Percentiles rank a stretch among this genome's conserved stretches.
Conservation (phyloP, 2,797 vertebrate genomes). For the Caiman crocodilus region DNA sequence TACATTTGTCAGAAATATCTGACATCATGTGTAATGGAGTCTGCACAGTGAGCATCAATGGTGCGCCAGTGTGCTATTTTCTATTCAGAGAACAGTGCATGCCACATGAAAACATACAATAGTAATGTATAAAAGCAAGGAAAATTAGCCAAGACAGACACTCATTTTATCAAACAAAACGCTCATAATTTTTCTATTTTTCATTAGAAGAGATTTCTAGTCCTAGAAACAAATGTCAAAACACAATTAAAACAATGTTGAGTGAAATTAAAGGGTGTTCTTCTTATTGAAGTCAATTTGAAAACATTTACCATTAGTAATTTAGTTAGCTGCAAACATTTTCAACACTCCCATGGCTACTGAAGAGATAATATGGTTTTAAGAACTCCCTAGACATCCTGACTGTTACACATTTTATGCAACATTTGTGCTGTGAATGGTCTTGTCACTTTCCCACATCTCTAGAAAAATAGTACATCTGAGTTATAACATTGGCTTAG, state of each 20-base stretch:
- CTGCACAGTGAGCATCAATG: constrained; percentile 48
- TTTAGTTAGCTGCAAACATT: background rate
- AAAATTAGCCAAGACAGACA: background rate
- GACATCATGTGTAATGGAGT: constrained; percentile 71
- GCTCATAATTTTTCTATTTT: background rate
- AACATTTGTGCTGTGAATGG: constrained; percentile 14
- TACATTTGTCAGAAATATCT: constrained; percentile 83
- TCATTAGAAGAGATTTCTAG: background rate
- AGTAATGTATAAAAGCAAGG: constrained; percentile 8
- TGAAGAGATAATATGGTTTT: constrained; percentile 1
- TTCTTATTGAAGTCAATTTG: background rate
- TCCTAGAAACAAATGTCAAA: background rate
- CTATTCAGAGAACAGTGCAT: background rate
- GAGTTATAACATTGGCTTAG: too few relatives aligned
- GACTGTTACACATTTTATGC: background rate
- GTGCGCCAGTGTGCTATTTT: constrained; percentile 47
- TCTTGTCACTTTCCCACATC: background rate
- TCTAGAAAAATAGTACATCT: too few relatives aligned
- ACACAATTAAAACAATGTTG: background rate
- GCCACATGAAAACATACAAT: background rate
- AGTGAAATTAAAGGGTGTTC: accelerated
- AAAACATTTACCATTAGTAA: background rate
- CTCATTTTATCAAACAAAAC: background rate
- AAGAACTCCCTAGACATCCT: constrained; percentile 29
- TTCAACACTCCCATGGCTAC: constrained; percentile 1